Conservation (phyloP, 2,113 vertebrate genomes). For the Coptodon bakossiorum region DNA sequence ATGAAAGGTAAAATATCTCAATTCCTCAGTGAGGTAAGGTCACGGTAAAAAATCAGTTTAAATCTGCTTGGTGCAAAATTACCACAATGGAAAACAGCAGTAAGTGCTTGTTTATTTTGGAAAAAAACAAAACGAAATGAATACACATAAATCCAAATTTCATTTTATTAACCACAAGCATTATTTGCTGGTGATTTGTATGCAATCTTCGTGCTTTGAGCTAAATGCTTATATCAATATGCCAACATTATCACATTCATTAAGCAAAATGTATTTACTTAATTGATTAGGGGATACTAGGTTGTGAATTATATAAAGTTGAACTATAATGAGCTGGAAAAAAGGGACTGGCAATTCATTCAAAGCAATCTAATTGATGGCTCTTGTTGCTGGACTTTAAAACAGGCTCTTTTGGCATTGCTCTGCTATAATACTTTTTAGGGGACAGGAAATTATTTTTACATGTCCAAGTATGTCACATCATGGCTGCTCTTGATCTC, state of each 20-base stretch:
- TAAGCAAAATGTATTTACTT: background rate
- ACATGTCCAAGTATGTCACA: background rate
- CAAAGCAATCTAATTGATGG: background rate
- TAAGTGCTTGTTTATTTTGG: background rate
- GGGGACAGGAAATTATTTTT: background rate
- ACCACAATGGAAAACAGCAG: accelerated
- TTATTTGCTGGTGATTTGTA: background rate
- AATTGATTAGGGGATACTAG: background rate
- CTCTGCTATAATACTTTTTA: background rate
- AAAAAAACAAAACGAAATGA: background rate
- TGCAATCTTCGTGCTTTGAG: background rate
- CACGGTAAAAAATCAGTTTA: background rate
- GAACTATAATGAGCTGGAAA: background rate
- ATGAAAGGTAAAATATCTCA: background rate
- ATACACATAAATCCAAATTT: background rate
- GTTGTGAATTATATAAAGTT: background rate
- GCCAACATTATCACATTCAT: accelerated
- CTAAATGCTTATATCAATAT: background rate
- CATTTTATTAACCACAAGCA: background rate
- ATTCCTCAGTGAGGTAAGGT: background rate
- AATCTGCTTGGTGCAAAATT: background rate
- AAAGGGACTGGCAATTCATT: background rate
- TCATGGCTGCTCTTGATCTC: background rate
- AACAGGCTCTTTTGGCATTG: background rate
- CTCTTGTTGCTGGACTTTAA: background rate